These are phyloP conservation scores for western clawed frog (Xenopus tropicalis) DNA, from an alignment of 2,113 vertebrate species.

Conservation along the genomic window DNA sequence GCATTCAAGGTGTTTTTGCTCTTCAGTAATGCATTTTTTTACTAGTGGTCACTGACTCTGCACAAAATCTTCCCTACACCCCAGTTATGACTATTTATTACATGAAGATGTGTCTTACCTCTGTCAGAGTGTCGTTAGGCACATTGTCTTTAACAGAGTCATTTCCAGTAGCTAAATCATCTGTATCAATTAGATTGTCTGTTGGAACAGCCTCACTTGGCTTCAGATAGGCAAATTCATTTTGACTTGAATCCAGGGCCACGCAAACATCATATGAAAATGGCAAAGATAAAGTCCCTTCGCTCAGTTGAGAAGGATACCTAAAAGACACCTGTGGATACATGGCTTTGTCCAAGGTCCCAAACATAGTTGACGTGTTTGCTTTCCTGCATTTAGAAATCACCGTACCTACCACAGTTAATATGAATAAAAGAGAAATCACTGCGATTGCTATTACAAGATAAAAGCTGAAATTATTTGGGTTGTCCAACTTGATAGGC, in stretches of 20 bases:
- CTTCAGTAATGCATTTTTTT: too few relatives aligned
- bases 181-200: neutral
- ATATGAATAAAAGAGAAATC: conserved; percentile 26
- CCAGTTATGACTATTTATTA: too few relatives aligned
- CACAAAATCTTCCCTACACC: too few relatives aligned
- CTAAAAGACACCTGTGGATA: conserved; percentile 16
- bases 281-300: conserved; percentile 25
- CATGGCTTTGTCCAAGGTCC: neutral
- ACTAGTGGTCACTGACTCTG: too few relatives aligned
- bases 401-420: conserved; percentile 2
- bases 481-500: neutral
- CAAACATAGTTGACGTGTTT: neutral
- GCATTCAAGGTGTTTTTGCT: too few relatives aligned
- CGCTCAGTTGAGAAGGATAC: conserved; percentile 52
- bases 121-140: neutral
- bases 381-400: conserved; percentile 15
- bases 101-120: too few relatives aligned
- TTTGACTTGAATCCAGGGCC: conserved; percentile 40
- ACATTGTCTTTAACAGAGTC: neutral
- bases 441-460: conserved; percentile 6
- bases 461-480: conserved; percentile 14
- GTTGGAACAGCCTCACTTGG: neutral
- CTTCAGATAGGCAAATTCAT: conserved; percentile 47
- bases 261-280: conserved; percentile 49
- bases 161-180: neutral